Percentiles rank a stretch among this genome's conserved stretches.
Conservation (phyloP, 2,888 invertebrate genomes). For the Cylloceria caligata region DNA sequence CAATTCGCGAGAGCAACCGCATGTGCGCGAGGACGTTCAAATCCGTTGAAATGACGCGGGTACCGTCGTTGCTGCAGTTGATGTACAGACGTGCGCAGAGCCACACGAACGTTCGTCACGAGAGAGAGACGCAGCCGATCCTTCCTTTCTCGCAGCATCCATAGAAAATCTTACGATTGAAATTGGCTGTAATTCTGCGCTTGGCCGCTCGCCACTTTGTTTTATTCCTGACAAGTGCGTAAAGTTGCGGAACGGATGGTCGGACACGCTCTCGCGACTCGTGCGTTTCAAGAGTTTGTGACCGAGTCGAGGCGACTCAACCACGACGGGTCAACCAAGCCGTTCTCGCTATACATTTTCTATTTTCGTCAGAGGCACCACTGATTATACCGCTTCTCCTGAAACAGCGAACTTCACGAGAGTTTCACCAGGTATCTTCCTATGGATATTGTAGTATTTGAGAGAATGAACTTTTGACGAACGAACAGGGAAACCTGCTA, state of each 20-base stretch:
- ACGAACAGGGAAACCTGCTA: conserved; percentile 55
- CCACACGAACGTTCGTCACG: conserved; percentile 17
- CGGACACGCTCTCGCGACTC: conserved; percentile 36
- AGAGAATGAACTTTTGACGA: conserved; percentile 46
- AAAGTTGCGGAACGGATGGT: conserved; percentile 58
- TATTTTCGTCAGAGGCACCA: not conserved
- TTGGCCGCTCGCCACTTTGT: conserved; percentile 55
- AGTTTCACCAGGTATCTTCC: conserved; percentile 13
- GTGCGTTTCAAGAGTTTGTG: conserved; percentile 1
- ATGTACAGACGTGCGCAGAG: conserved; percentile 8
- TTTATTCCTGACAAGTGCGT: conserved; percentile 70
- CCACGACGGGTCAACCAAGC: conserved; percentile 15
- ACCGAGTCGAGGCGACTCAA: not conserved
- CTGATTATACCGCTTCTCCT: not conserved
- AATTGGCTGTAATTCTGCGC: conserved; percentile 58
- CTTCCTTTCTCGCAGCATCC: not conserved
- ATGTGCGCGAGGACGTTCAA: conserved; percentile 39
- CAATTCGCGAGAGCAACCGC: conserved; percentile 25
- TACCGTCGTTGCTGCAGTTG: not conserved
- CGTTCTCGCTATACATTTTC: not conserved
- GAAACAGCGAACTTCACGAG: not conserved
- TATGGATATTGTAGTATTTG: conserved; percentile 1
- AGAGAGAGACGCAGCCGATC: not conserved
- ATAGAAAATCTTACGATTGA: conserved; percentile 60
- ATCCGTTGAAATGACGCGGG: conserved; percentile 45